Evolutionary conservation across 2,888 invertebrate genomes (phyloP).

Genomic region (Eudemis profundana): DNA sequence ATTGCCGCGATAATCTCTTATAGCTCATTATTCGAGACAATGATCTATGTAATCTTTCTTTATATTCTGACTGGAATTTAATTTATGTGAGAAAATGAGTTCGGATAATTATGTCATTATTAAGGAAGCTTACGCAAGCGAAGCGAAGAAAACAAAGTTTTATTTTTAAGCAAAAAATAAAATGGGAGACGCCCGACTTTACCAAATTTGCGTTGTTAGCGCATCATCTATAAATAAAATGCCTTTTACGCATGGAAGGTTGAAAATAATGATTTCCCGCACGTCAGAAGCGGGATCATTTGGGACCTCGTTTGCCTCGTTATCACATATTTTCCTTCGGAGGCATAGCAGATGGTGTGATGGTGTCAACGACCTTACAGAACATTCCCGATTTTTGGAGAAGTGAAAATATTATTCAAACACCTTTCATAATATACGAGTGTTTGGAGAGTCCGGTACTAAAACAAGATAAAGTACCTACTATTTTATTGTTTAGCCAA

Average conservation of each 20-base stretch:
- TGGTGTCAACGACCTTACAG: slow-evolving; percentile 32
- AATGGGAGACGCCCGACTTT: not conserved
- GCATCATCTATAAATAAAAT: slow-evolving; percentile 17
- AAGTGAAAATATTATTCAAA: slow-evolving; percentile 24
- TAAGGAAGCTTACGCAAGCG: slow-evolving; percentile 18
- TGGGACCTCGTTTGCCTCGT: slow-evolving; percentile 17
- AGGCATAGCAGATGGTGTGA: slow-evolving; percentile 27
- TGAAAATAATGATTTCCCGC: slow-evolving; percentile 36
- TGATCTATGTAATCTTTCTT: slow-evolving; percentile 20
- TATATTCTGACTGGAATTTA: slow-evolving; percentile 17
- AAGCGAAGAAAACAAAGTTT: not conserved
- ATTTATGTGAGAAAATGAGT: slow-evolving; percentile 28
- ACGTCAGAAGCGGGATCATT: slow-evolving; percentile 31
- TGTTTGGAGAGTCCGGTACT: slow-evolving; percentile 15
- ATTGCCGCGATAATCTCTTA: not conserved
- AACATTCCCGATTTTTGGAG: slow-evolving; percentile 15
- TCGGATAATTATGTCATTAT: slow-evolving; percentile 15
- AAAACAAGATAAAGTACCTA: slow-evolving; percentile 6
- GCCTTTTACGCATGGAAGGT: slow-evolving; percentile 27
- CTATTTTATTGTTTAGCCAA: slow-evolving; percentile 6
- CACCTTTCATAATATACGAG: not conserved
- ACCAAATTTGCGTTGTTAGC: not conserved
- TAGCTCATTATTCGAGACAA: slow-evolving; percentile 14
- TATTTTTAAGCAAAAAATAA: not conserved
- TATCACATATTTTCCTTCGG: slow-evolving; percentile 36